A percentile compares a stretch with the other conserved stretches of the same genome.
Evolutionary conservation across 1,140 invertebrate species (phyloP).

Genomic region (Odontomachus brunneus): DNA sequence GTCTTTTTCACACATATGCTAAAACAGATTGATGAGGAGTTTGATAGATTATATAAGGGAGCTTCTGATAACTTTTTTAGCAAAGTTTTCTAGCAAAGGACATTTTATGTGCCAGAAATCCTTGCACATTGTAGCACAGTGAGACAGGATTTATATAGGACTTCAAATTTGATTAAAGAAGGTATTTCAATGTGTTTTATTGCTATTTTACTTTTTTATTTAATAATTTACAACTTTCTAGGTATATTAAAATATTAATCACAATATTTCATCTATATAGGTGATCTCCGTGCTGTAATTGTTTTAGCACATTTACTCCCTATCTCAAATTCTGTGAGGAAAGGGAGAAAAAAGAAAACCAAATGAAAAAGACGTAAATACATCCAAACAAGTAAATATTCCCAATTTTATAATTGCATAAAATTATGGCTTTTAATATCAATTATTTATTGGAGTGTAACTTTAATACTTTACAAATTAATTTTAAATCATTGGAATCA

Average conservation of each 20-base stretch:
- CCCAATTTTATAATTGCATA: too few relatives aligned
- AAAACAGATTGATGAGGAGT: too few relatives aligned
- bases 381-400: too few relatives aligned
- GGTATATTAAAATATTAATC: too few relatives aligned
- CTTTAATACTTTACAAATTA: not conserved
- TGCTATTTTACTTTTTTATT: too few relatives aligned
- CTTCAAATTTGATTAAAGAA: slow-evolving; percentile 6
- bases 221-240: too few relatives aligned
- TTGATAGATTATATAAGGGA: slow-evolving; percentile 10
- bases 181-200: slow-evolving; percentile 9
- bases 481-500: not conserved
- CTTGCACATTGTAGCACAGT: slow-evolving; percentile 1
- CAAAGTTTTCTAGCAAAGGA: slow-evolving; percentile 10
- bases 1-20: too few relatives aligned
- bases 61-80: slow-evolving; percentile 16
- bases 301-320: slow-evolving; percentile 13
- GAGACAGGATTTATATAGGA: slow-evolving; percentile 11
- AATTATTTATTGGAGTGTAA: too few relatives aligned
- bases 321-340: not conserved
- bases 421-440: too few relatives aligned
- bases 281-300: not conserved
- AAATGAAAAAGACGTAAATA: too few relatives aligned
- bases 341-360: not conserved
- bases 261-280: too few relatives aligned
- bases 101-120: slow-evolving; percentile 18